Base-by-base conservation (phyloP, 2,113 vertebrate genomes). In the Acrocephalus arundinaceus region DNA sequence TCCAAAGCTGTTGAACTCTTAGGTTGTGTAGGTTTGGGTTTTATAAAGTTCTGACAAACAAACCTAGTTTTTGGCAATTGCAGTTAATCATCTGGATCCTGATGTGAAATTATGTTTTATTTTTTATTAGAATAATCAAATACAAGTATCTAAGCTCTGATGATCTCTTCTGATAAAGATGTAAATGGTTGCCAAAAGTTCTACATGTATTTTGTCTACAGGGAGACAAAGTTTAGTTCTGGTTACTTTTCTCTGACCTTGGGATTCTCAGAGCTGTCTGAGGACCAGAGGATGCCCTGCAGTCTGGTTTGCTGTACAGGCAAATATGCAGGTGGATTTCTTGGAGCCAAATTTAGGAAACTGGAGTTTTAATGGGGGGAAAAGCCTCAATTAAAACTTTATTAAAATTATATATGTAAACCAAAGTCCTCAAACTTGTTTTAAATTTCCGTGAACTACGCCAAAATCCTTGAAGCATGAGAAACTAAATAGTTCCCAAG, bases 391-490 rank as follows among this genome's bases (percentile, higher is more conserved):
- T 21, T 67, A 83, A 72, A 90, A 78, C 35, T 59, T 58, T 33
- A 58, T 49, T 91, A 43, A 74, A 81, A 59, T 41, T 48, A 12
- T 19, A 3, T 82, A 78, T 82, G 85, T 82, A 78, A 94, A 94
- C 61, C 10, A 46, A 55, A 90, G 65, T 90, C 46, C 79, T 74
- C 83, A 84, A 78, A 66, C 85, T 88, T 81, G 88, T 94, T 92
- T 88, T 77, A 66, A 43, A 55, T 94, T 92, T 92, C 75, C 0
- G 2, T 70, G 51, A 88, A 70, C 85, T 63, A 9, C 11, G 1
- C 58, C 81, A 72, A 90, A 93, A 77, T 93, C 55, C 67, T 93
- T 80, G 79, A 88, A 90, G 79, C 67, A 83, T 92, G 96, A 94
- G 90, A 92, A 94, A 86, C 48, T 13, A 33, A 74, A 20, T 20